Evolutionary conservation across 2,113 vertebrate species (phyloP).

Genomic region (Cercocebus atys): DNA sequence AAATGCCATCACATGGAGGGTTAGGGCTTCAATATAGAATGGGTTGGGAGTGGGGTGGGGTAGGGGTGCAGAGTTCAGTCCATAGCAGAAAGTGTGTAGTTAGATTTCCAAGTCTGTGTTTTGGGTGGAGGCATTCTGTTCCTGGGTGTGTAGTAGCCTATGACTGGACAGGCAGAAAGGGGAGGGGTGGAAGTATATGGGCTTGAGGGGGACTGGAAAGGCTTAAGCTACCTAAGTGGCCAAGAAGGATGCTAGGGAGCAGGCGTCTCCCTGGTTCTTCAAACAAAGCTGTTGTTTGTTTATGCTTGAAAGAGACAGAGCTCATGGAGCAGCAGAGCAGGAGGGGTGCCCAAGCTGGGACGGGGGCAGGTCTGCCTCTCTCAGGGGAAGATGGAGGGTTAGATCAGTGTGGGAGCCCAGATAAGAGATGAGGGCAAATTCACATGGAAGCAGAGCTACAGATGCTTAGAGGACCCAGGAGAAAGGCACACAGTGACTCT

Average conservation of each 20-base stretch:
- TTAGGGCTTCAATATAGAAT: not conserved
- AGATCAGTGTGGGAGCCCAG: not conserved
- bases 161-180: not conserved
- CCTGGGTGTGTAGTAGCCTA: not conserved
- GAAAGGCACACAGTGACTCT: slow-evolving; percentile 82
- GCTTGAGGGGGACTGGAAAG: not conserved
- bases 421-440: not conserved
- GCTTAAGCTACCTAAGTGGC: not conserved
- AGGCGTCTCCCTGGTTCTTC: not conserved
- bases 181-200: not conserved
- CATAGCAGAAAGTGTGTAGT: not conserved
- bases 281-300: slow-evolving; percentile 29
- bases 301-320: not conserved
- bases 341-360: not conserved
- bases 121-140: not conserved
- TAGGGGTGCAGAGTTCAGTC: not conserved
- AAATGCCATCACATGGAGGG: not conserved
- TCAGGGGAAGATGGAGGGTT: slow-evolving; percentile 15
- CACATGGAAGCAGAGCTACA: not conserved
- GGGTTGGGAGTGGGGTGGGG: too few relatives aligned
- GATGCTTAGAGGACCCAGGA: not conserved
- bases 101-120: not conserved
- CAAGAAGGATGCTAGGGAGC: not conserved
- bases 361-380: not conserved
- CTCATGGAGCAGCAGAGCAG: not conserved